A percentile compares a stretch with the other conserved stretches of the same genome.
phyloP scores from a whole-genome alignment of 1,140 invertebrate genomes.

The Battus philenor region DNA sequence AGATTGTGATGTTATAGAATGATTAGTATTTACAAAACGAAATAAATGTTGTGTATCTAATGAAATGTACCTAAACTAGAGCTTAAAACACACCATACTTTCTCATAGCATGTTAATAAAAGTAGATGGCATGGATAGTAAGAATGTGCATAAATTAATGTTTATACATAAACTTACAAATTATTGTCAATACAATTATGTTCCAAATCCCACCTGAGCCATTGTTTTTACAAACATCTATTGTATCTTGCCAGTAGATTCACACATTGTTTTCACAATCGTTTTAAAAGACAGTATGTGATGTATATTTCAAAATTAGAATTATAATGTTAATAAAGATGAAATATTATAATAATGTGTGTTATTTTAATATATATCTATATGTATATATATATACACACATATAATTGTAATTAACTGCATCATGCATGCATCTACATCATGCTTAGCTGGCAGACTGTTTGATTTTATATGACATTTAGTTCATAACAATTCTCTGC shows the following conservation, averaged over 20 bases:
- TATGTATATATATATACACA: neutral
- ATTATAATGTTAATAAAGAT: constrained; percentile 16
- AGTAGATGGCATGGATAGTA: constrained; percentile 11
- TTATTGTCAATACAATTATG: constrained; percentile 7
- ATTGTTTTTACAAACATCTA: constrained; percentile 2
- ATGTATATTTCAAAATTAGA: constrained; percentile 17
- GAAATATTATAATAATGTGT: constrained; percentile 8
- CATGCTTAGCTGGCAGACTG: too few species aligned
- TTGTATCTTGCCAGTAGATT: constrained; percentile 8
- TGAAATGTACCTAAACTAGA: constrained; percentile 10
- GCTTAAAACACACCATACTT: constrained; percentile 11
- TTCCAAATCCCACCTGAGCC: constrained; percentile 7
- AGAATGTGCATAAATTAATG: constrained; percentile 2
- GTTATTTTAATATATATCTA: neutral
- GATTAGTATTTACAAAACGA: constrained; percentile 5
- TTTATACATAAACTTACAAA: neutral
- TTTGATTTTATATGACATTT: too few species aligned
- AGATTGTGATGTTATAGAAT: constrained; percentile 9
- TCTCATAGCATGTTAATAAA: constrained; percentile 13
- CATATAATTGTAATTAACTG: too few species aligned
- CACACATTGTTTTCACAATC: constrained; percentile 10
- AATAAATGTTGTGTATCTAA: constrained; percentile 6
- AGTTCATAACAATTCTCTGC: too few species aligned
- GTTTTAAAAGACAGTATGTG: constrained; percentile 17
- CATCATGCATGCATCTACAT: too few species aligned